Conservation (phyloP, 2,113 vertebrate species). For the Ochotona curzoniae region DNA sequence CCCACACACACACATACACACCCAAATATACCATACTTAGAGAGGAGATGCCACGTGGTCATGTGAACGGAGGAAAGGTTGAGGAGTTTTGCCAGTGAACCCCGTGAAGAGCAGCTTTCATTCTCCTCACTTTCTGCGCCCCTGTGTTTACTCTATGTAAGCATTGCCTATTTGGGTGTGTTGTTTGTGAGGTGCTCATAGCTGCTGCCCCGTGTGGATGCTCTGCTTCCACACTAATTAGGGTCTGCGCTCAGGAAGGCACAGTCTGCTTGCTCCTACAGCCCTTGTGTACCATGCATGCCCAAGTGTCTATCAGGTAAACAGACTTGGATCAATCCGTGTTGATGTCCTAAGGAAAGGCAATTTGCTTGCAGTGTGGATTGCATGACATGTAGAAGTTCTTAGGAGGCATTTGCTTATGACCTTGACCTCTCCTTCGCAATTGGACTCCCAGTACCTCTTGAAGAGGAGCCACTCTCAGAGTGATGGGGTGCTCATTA, state of each 20-base stretch:
- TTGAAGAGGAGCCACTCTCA: conserved; percentile 31
- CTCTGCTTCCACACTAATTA: background rate
- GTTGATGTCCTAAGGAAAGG: conserved; percentile 41
- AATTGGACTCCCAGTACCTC: conserved; percentile 56
- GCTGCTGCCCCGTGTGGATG: background rate
- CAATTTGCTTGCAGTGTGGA: conserved; percentile 45
- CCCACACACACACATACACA: background rate
- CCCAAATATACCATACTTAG: background rate
- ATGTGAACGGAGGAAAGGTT: no score
- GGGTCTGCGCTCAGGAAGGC: background rate
- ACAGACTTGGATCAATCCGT: conserved; percentile 48
- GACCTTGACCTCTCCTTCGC: conserved; percentile 82
- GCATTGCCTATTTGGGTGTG: background rate
- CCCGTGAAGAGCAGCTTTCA: background rate
- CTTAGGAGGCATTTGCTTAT: conserved; percentile 46
- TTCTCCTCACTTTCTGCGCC: background rate
- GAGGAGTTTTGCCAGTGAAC: background rate
- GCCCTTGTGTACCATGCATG: background rate
- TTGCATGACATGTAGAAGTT: conserved; percentile 61
- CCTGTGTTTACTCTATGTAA: background rate
- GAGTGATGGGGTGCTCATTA: conserved; percentile 32
- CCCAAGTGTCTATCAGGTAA: conserved; percentile 51
- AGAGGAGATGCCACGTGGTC: background rate
- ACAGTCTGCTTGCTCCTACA: background rate
- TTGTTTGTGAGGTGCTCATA: conserved; percentile 7